Evolutionary conservation across 2,797 vertebrate genomes (phyloP).

Genomic region (Pangasius larnaudii): DNA sequence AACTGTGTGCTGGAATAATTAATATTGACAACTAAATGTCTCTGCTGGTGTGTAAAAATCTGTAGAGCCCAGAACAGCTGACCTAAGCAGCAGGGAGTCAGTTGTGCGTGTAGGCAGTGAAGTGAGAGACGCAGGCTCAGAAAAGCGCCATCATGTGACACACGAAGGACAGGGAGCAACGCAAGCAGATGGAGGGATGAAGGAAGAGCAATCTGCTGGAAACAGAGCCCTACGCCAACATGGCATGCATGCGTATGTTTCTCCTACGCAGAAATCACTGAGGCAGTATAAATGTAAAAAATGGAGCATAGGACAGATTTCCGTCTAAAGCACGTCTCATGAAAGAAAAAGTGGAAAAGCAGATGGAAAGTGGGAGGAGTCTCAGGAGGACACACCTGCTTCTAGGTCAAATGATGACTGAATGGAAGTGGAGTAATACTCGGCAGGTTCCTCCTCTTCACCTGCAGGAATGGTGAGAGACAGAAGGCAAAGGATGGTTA

Average conservation of each 20-base stretch:
- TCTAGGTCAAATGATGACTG: slow-evolving; percentile 23
- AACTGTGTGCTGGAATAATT: neutral
- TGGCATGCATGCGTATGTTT: slow-evolving; percentile 15
- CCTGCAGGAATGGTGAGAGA: slow-evolving; percentile 15
- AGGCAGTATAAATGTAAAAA: slow-evolving; percentile 3
- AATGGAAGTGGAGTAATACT: neutral
- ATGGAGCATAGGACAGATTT: neutral
- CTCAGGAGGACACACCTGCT: slow-evolving; percentile 21
- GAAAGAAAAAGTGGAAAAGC: neutral
- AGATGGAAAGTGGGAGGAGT: slow-evolving; percentile 11
- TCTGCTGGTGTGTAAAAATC: neutral
- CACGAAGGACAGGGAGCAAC: slow-evolving; percentile 33
- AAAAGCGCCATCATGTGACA: slow-evolving; percentile 39
- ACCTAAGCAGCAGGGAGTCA: neutral
- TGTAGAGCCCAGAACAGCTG: neutral
- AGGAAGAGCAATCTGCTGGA: slow-evolving; percentile 66
- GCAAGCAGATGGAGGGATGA: slow-evolving; percentile 68
- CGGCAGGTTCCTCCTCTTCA: neutral
- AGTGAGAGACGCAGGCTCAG: slow-evolving; percentile 19
- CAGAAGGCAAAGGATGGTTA: slow-evolving; percentile 8
- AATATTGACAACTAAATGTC: neutral
- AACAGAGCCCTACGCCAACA: slow-evolving; percentile 58
- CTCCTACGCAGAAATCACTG: slow-evolving; percentile 5
- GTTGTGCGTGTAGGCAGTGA: slow-evolving; percentile 31
- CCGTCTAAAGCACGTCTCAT: neutral